Percentiles rank a stretch among this genome's conserved stretches.
These are phyloP conservation scores for Gerris buenoi DNA, from an alignment of 1,140 invertebrate genomes.

Conservation along the genomic window DNA sequence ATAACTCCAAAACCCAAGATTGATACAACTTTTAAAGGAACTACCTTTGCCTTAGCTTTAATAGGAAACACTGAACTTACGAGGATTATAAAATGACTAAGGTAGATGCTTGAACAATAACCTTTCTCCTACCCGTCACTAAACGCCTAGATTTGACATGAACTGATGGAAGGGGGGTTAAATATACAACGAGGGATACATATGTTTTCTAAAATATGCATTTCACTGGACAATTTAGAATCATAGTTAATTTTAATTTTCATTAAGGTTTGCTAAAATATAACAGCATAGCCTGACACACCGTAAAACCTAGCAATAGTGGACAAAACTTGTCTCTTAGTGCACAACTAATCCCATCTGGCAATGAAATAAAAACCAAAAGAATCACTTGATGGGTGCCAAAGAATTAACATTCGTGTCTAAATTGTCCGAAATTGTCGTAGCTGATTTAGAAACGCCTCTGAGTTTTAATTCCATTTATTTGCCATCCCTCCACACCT, in stretches of 20 bases:
- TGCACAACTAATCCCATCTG: neutral
- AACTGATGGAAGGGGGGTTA: neutral
- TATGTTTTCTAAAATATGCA: neutral
- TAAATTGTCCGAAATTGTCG: neutral
- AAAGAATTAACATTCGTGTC: neutral
- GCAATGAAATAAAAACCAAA: neutral
- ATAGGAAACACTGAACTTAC: conserved; percentile 8
- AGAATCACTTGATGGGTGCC: neutral
- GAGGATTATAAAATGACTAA: conserved; percentile 12
- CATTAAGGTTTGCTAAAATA: neutral
- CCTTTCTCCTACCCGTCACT: conserved; percentile 22
- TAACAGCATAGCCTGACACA: neutral
- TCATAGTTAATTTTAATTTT: neutral
- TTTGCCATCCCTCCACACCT: too few relatives aligned
- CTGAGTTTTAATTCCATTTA: neutral
- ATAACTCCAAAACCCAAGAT: conserved; percentile 28
- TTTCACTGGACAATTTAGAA: neutral
- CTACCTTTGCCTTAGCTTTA: conserved; percentile 29
- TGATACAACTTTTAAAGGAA: conserved; percentile 27
- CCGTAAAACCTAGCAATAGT: neutral
- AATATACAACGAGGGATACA: neutral
- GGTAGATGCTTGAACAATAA: conserved; percentile 21
- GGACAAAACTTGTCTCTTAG: neutral
- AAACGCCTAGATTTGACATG: conserved; percentile 22
- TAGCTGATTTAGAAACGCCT: neutral